phyloP scores from a whole-genome alignment of 2,888 invertebrate species.

The Lagria hirta region DNA sequence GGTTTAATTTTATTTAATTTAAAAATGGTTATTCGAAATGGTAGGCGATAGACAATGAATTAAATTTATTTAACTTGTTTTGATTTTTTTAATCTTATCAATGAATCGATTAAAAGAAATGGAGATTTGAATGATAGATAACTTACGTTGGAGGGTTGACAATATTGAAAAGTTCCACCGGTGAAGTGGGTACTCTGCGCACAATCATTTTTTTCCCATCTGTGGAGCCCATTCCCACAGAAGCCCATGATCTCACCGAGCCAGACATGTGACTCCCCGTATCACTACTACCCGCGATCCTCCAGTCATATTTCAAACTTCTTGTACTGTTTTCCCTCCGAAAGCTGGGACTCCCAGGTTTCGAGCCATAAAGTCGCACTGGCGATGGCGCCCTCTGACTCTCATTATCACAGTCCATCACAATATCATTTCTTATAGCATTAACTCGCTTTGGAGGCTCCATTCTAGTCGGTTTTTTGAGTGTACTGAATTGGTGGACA shows the following conservation, averaged over 20 bases:
- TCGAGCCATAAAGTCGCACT: constrained; percentile 30
- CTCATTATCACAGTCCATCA: constrained; percentile 32
- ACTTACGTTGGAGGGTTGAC: constrained; percentile 83
- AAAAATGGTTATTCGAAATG: too few species aligned
- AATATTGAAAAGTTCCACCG: constrained; percentile 82
- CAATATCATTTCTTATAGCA: constrained; percentile 15
- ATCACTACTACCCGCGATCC: constrained; percentile 52
- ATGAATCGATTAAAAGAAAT: too few species aligned
- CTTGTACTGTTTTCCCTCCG: constrained; percentile 42
- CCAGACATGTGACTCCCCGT: constrained; percentile 60
- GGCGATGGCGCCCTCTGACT: constrained; percentile 30
- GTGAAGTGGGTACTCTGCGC: constrained; percentile 79
- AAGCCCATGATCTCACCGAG: constrained; percentile 77
- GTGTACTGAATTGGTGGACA: too few species aligned
- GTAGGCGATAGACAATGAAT: too few species aligned
- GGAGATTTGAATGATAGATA: too few species aligned
- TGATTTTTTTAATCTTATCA: background rate
- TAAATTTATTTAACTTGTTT: too few species aligned
- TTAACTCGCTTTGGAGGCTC: constrained; percentile 24
- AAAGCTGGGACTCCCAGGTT: constrained; percentile 41
- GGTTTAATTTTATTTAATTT: too few species aligned
- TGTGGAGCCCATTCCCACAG: constrained; percentile 86
- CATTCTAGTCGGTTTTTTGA: too few species aligned
- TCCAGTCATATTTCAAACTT: too few species aligned
- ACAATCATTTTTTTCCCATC: constrained; percentile 86